These are phyloP conservation scores for Manis crassicaudata DNA, from an alignment of 2,797 vertebrate species.

Conservation along the genomic window DNA sequence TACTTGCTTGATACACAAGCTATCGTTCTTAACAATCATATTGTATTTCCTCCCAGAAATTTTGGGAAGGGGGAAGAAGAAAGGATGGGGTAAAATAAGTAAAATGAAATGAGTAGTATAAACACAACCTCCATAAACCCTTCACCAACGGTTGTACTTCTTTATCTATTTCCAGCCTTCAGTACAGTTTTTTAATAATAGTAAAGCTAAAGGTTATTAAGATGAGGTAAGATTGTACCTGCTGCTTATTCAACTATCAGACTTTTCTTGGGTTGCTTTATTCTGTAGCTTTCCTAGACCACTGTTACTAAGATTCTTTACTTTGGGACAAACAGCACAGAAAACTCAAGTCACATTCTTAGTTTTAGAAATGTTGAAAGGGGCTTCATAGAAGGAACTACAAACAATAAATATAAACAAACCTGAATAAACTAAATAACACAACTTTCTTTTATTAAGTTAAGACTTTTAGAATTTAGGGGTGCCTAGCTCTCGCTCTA, in stretches of 20 bases:
- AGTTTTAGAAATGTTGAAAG: neutral
- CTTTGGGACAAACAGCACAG: neutral
- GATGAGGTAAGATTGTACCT: neutral
- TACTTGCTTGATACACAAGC: neutral
- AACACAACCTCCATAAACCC: neutral
- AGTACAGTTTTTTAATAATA: neutral
- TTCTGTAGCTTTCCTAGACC: neutral
- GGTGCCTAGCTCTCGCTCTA: neutral
- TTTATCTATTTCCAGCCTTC: neutral
- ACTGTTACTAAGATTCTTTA: neutral
- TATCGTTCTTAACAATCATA: neutral
- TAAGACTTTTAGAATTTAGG: constrained; percentile 2
- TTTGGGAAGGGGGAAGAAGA: neutral
- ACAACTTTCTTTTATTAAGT: neutral
- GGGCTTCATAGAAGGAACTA: neutral
- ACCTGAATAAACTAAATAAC: neutral
- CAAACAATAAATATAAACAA: neutral
- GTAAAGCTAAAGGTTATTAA: neutral
- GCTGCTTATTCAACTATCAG: neutral
- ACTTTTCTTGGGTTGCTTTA: constrained; percentile 1
- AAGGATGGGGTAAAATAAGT: neutral
- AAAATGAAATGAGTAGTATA: neutral
- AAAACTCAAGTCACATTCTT: neutral
- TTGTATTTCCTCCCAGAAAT: neutral
- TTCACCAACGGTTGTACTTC: neutral